Conservation (phyloP, 1,140 invertebrate species). For the Bombyx mandarina region DNA sequence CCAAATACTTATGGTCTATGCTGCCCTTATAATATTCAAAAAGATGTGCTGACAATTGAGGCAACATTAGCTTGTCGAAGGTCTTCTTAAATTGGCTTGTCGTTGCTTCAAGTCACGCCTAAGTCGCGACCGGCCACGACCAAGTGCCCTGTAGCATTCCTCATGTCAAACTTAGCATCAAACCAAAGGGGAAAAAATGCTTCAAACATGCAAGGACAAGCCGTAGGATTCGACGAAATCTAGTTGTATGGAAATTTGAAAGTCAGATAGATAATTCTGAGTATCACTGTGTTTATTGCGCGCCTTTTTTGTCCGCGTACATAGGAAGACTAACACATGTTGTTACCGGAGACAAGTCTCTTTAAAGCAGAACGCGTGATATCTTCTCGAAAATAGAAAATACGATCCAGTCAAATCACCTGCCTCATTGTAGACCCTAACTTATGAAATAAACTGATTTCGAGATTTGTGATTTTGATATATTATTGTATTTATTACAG, state of each 20-base stretch:
- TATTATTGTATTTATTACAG: no score
- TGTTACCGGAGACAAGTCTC: no score
- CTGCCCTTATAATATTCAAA: conserved; percentile 5
- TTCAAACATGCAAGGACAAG: conserved; percentile 42
- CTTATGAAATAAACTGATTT: no score
- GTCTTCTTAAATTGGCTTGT: conserved; percentile 26
- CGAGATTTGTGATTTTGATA: no score
- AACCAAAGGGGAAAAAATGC: conserved; percentile 46
- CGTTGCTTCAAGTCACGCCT: conserved; percentile 40
- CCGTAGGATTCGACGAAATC: conserved; percentile 31
- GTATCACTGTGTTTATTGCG: no score
- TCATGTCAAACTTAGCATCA: conserved; percentile 58
- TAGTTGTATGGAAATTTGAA: conserved; percentile 1
- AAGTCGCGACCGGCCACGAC: conserved; percentile 46
- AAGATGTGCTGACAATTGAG: conserved; percentile 6
- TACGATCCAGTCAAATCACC: no score
- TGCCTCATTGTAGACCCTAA: no score
- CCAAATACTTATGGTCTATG: conserved; percentile 17
- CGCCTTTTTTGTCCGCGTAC: no score
- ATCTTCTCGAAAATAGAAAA: no score
- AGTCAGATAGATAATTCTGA: no score
- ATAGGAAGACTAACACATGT: no score
- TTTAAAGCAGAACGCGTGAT: no score
- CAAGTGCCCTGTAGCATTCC: conserved; percentile 45
- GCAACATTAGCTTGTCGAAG: conserved; percentile 18